A percentile compares a stretch with the other conserved stretches of the same genome.
Conservation (phyloP, 2,113 vertebrate genomes). For the Cheilinus undulatus region DNA sequence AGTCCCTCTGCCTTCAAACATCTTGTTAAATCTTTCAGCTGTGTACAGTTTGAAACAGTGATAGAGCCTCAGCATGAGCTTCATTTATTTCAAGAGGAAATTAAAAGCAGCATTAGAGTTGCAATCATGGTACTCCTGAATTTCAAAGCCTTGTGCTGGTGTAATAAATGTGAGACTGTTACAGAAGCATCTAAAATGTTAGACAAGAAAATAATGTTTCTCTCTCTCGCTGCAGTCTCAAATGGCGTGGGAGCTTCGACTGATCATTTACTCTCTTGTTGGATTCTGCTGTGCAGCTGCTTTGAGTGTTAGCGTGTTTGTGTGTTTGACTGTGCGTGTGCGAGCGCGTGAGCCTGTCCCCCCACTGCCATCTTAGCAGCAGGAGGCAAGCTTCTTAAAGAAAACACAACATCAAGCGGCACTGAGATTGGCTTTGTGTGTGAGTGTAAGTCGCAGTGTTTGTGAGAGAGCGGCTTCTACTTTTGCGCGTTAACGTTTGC, state of each 20-base stretch:
- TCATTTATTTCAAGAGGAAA: constrained; percentile 27
- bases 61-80: constrained; percentile 28
- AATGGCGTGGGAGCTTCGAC: constrained; percentile 37
- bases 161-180: constrained; percentile 17
- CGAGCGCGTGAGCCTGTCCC: constrained; percentile 9
- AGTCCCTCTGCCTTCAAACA: constrained; percentile 24
- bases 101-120: constrained; percentile 12
- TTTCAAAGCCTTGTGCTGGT: not conserved
- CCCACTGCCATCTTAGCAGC: constrained; percentile 42
- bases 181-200: constrained; percentile 18
- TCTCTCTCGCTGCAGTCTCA: constrained; percentile 9
- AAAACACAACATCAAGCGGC: constrained; percentile 58
- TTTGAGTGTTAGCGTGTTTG: constrained; percentile 16
- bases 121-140: not conserved
- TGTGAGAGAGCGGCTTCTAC: not conserved
- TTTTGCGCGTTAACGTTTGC: not conserved
- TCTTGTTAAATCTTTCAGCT: constrained; percentile 35
- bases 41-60: not conserved
- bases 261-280: constrained; percentile 44
- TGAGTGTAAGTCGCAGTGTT: constrained; percentile 30
- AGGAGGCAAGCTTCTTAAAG: constrained; percentile 65
- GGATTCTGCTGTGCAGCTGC: constrained; percentile 35
- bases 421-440: constrained; percentile 48
- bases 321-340: constrained; percentile 5
- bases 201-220: not conserved